A percentile compares a stretch with the other conserved stretches of the same genome.
These are phyloP conservation scores for Dolichomitus sp. DNA, from an alignment of 2,888 invertebrate genomes.

Conservation along the genomic window DNA sequence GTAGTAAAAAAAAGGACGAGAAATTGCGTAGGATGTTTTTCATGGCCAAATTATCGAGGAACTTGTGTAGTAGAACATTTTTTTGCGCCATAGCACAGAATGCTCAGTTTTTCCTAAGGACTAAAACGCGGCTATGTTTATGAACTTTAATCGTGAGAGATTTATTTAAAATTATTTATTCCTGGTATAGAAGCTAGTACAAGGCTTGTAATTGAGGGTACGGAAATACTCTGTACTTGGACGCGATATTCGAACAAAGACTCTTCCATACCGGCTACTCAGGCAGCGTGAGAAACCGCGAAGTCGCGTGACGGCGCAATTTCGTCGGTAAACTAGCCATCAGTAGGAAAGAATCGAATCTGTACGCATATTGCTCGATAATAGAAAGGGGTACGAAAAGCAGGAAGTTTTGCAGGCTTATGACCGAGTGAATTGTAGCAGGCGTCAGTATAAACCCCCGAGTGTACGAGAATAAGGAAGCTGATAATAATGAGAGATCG, in stretches of 20 bases:
- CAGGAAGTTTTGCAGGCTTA: conserved; percentile 38
- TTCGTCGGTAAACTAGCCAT: conserved; percentile 54
- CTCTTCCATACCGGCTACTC: conserved; percentile 39
- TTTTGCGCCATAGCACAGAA: conserved; percentile 20
- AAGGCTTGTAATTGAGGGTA: conserved; percentile 1
- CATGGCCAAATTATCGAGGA: conserved; percentile 31
- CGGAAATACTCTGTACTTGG: conserved; percentile 11
- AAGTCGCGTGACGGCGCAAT: conserved; percentile 15
- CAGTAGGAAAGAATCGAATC: conserved; percentile 19
- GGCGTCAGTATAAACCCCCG: background rate
- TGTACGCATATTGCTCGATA: background rate
- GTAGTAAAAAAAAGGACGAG: conserved; percentile 9
- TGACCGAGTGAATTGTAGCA: conserved; percentile 29
- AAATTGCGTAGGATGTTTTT: conserved; percentile 37
- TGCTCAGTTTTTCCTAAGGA: conserved; percentile 1
- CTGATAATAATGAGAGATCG: conserved; percentile 70
- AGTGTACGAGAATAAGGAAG: conserved; percentile 31
- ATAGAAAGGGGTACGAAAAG: conserved; percentile 3
- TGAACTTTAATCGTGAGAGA: background rate
- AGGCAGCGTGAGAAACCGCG: conserved; percentile 4
- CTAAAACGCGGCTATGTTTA: conserved; percentile 9
- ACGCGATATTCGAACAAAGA: conserved; percentile 37
- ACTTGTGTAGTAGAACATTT: conserved; percentile 7
- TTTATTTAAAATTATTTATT: conserved; percentile 27
- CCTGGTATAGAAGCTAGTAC: conserved; percentile 4